These are phyloP conservation scores for Mamestra brassicae DNA, from an alignment of 2,888 invertebrate species.

Conservation along the genomic window DNA sequence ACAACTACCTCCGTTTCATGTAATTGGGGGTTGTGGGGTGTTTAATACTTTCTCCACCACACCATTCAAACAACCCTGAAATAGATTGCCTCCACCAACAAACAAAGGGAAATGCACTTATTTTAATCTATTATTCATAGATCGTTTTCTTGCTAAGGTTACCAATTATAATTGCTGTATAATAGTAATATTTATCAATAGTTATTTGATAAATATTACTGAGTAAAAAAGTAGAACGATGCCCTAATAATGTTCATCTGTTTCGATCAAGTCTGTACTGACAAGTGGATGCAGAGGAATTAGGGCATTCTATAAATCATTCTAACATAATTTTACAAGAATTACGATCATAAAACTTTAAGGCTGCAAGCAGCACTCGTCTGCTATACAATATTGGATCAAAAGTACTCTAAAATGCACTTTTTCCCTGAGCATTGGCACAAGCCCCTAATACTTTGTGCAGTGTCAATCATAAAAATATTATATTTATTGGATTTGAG, in stretches of 20 bases:
- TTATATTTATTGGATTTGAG: not conserved
- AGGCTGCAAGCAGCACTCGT: not conserved
- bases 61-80: too few species aligned
- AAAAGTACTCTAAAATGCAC: too few species aligned
- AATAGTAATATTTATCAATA: too few species aligned
- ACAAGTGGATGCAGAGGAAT: constrained; percentile 4
- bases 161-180: too few species aligned
- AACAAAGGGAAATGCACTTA: not conserved
- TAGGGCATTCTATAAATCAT: not conserved
- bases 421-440: not conserved
- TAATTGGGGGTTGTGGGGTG: too few species aligned
- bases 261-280: constrained; percentile 13
- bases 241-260: not conserved
- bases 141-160: not conserved
- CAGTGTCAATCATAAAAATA: not conserved
- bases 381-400: not conserved
- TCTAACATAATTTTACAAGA: not conserved
- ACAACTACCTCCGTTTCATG: too few species aligned
- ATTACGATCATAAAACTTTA: not conserved
- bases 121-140: constrained; percentile 1
- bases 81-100: too few species aligned
- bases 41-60: too few species aligned
- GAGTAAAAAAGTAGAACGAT: constrained; percentile 5
- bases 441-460: not conserved
- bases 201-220: constrained; percentile 14